Evolutionary conservation across 2,797 vertebrate genomes (phyloP), one percentile per base, ranked within the genome.

Genomic region (Pyrocephalus nanus): DNA sequence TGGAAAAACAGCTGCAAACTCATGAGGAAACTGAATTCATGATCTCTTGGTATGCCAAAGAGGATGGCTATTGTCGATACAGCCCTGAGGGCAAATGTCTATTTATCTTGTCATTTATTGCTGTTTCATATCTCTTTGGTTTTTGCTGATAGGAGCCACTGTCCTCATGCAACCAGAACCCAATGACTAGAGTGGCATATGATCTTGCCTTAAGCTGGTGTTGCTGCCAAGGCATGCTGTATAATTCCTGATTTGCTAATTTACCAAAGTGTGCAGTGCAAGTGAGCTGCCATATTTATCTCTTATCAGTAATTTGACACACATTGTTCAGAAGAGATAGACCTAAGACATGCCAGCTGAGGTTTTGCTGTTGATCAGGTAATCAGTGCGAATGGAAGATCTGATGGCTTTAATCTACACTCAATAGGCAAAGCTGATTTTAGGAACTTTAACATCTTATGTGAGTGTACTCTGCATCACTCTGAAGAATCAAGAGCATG

Each of bases 311-410:
- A 42, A 34, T 38, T 66, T 75, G n/a, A 66, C 79, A 36, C 47
- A 29, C 0, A 0, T 27, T 64, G 12, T 55, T 79, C 29, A 64
- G n/a, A 13, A 23, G 26, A 90, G 16, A 21, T 21, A 66, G 53
- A 60, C 8, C 10, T 57, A 7, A 32, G 57, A 43, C 16, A 30
- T 38, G 22, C 12, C 23, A 75, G 6, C 26, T 66, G 30, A 50
- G 22, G 6, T 90, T 94, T 84, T 75, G 23, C 15, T 15, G 12
- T 82, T 66, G 27, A 34, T 62, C 12, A 21, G 11, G 12, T 73
- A 53, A 73, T 82, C 27, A 42, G 7, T 38, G n/a, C 6, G 15
- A 22, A 70, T 55, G 29, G 25, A 76, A 87, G 30, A 71, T 9
- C 2, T 65, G n/a, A 53, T 34, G 3, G 50, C 51, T 74, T 77